Evolutionary conservation across 1,140 invertebrate genomes (phyloP), one percentile per base, ranked within the genome.

Genomic region (Lordiphosa mommai): DNA sequence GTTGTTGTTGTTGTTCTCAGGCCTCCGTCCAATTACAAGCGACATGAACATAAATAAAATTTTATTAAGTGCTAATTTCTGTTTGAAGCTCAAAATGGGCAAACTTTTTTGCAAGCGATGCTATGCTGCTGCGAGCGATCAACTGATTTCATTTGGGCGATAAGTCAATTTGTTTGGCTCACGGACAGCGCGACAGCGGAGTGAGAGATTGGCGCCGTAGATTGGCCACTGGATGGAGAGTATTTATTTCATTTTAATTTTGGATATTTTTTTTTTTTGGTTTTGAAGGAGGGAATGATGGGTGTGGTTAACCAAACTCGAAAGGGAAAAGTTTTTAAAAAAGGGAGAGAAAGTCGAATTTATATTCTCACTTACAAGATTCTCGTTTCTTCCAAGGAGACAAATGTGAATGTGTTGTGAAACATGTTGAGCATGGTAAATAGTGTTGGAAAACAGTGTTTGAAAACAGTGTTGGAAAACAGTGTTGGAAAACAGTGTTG

Each of bases 1-100:
- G n/a, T n/a, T n/a, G n/a, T 33, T 58, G 51, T 46, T 38, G 4
- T 46, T 36, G 44, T 52, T 71, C 38, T 72, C 17, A 33, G 41
- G 40, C 36, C 27, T 6, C 52, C 12, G 41, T 33, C 41, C 59
- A 80, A 80, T 80, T 80, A 80, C 66, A 66, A 61, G 52, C 56
- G 70, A 59, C 74, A 73, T 73, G 74, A 70, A 73, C 74, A 79
- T 70, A 73, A 80, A 80, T 66, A 57, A 80, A 36, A 57, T 76
- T 76, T 84, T 82, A 76, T 76, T 80, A 84, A 82, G 76, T 82
- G 76, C 72, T 84, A 84, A 82, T 76, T 84, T 82, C 55, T 82
- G 71, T 82, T 84, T 67, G 48, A 51, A 27, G 27, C 56, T 43
- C 20, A 38, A 71, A 71, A 73, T 47, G 71, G 57, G 36, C 49